Evolutionary conservation across 2,888 invertebrate genomes (phyloP).

Genomic region (Latheticus oryzae): DNA sequence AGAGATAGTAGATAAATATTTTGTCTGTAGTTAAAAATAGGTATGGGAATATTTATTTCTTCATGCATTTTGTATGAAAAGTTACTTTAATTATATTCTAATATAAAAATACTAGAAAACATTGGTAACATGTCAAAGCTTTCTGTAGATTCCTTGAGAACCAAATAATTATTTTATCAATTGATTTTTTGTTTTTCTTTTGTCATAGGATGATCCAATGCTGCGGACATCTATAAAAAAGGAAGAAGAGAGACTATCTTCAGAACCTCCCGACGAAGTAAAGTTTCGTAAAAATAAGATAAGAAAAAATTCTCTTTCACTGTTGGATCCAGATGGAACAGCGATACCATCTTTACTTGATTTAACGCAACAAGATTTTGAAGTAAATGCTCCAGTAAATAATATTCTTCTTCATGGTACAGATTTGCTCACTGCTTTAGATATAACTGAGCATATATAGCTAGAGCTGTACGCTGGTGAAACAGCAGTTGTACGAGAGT

Average conservation of each 20-base stretch:
- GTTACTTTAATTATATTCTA: no score
- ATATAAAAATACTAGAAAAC: no score
- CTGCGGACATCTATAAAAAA: constrained; percentile 33
- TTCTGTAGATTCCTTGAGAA: constrained; percentile 6
- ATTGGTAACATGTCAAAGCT: constrained; percentile 26
- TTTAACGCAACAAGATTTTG: constrained; percentile 68
- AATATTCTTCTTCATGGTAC: constrained; percentile 66
- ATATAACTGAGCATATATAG: constrained; percentile 60
- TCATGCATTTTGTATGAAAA: no score
- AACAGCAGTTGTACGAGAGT: constrained; percentile 50
- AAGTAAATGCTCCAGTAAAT: constrained; percentile 68
- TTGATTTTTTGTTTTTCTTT: constrained; percentile 10
- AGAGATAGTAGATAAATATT: no score
- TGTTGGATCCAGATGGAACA: constrained; percentile 63
- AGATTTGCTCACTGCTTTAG: constrained; percentile 67
- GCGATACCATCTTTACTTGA: constrained; percentile 65
- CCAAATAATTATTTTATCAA: no score
- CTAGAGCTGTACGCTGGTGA: constrained; percentile 47
- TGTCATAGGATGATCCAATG: constrained; percentile 44
- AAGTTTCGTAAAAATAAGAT: constrained; percentile 48
- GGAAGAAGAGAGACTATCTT: constrained; percentile 32
- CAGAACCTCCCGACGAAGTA: background rate
- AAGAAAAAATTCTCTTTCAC: constrained; percentile 62
- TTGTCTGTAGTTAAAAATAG: no score
- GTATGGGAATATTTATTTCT: no score